A percentile compares a stretch with the other conserved stretches of the same genome.
Evolutionary conservation across 2,113 vertebrate genomes (phyloP).

Genomic region (Cyphomyrus discorhynchus): DNA sequence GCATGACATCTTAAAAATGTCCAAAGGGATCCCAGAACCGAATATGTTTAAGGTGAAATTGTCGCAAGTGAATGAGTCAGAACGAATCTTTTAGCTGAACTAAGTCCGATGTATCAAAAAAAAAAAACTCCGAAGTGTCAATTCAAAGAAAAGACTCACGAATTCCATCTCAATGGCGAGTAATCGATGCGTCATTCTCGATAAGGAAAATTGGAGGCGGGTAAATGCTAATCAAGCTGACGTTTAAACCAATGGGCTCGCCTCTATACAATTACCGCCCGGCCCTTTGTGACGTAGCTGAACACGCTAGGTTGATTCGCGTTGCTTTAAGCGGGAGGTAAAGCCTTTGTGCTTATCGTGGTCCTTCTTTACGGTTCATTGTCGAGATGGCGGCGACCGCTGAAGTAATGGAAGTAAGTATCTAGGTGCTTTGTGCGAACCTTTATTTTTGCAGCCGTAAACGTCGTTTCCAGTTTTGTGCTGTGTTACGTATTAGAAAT

Average conservation of each 20-base stretch:
- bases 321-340: not conserved
- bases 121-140: not conserved
- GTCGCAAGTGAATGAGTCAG: not conserved
- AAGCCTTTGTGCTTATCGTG: not conserved
- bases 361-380: not conserved
- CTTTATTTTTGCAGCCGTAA: not conserved
- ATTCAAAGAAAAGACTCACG: not conserved
- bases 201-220: not conserved
- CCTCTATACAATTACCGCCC: not conserved
- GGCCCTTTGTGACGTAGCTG: not conserved
- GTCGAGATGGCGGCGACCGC: constrained; percentile 61
- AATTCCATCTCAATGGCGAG: not conserved
- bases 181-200: not conserved
- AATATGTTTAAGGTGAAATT: not conserved
- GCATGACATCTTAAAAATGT: not conserved
- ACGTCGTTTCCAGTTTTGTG: not conserved
- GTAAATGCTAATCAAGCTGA: not conserved
- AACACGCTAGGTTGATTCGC: not conserved
- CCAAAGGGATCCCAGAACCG: not conserved
- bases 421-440: not conserved
- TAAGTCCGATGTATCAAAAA: not conserved
- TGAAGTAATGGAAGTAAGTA: constrained; percentile 62
- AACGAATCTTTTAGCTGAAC: not conserved
- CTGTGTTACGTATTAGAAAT: not conserved
- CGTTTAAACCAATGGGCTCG: not conserved